A percentile compares a stretch with the other conserved stretches of the same genome.
Evolutionary conservation across 2,113 vertebrate species (phyloP).

Genomic region (Leuciscus idus): DNA sequence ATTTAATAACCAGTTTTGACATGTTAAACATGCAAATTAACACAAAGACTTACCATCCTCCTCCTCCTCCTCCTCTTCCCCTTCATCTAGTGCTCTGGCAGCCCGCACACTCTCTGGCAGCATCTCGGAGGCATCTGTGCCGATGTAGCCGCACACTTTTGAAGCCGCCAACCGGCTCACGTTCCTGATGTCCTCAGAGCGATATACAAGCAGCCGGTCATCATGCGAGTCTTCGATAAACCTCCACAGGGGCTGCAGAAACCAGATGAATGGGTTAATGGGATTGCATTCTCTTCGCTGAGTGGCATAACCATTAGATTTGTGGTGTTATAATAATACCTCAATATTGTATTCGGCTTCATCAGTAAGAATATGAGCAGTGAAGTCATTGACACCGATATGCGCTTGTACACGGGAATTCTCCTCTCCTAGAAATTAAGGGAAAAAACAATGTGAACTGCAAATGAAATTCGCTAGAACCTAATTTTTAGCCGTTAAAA

Average conservation of each 20-base stretch:
- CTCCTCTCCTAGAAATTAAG: slow-evolving; percentile 82
- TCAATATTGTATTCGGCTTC: slow-evolving; percentile 90
- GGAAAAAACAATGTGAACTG: neutral
- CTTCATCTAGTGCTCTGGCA: slow-evolving; percentile 47
- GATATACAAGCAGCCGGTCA: slow-evolving; percentile 86
- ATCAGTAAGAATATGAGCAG: slow-evolving; percentile 86
- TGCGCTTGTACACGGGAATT: slow-evolving; percentile 92
- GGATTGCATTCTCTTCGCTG: neutral
- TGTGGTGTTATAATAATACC: slow-evolving; percentile 75
- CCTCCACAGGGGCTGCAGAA: slow-evolving; percentile 87
- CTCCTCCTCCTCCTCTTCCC: slow-evolving; percentile 57
- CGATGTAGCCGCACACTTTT: slow-evolving; percentile 90
- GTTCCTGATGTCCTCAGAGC: slow-evolving; percentile 91
- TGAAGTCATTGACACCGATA: slow-evolving; percentile 88
- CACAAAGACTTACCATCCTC: slow-evolving; percentile 49
- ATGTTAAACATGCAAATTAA: neutral
- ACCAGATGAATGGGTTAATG: neutral
- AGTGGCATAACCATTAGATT: neutral
- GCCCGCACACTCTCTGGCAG: slow-evolving; percentile 69
- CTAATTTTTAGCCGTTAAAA: neutral
- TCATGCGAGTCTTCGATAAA: slow-evolving; percentile 80
- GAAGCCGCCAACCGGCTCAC: slow-evolving; percentile 86
- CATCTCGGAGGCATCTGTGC: slow-evolving; percentile 70
- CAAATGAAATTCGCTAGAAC: neutral
- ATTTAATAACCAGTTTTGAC: neutral